Evolutionary conservation across 2,888 invertebrate genomes (phyloP), one percentile per base, ranked within the genome.

Genomic region (Prenolepis imparis): DNA sequence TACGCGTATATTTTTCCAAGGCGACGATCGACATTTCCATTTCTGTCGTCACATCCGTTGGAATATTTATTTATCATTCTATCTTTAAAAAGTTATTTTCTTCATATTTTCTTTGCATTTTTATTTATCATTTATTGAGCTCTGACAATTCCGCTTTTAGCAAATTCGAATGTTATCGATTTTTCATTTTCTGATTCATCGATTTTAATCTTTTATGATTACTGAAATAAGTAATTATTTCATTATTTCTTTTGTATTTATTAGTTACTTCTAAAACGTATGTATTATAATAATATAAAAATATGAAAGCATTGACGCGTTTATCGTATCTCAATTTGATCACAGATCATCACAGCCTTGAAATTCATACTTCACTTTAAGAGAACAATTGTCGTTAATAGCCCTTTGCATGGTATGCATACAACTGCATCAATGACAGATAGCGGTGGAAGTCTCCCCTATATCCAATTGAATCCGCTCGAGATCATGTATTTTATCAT

Each of bases 311-410:
- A 24, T 41, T 41, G 39, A 39, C 5, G 59, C 1, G 6, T 12
- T 63, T 8, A 15, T 21, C 61, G 11, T 15, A 63, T 57, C 28
- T 84, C 36, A 64, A 84, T 41, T 32, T 32, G 61, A 41, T 59
- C 21, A 32, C 18, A 52, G 6, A 36, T 52, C 9, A 32, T 68
- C 55, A 77, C 64, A 84, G 74, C 84, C 85, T 85, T 88, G 85
- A 88, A 86, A 89, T 86, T 52, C 81, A 68, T 81, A 77, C 64
- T 84, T 83, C 18, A 84, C 64, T 41, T 66, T 41, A 83, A 84
- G 82, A 82, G 88, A 85, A 83, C 81, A 88, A 88, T 88, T 86
- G 84, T 86, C 75, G 75, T 77, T 88, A 89, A 83, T 82, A 85
- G 80, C 39, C 84, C 66, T 61, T 80, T 64, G 75, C 64, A 55